Evolutionary conservation across 2,888 invertebrate species (phyloP).

Genomic region (Norana najaformis): DNA sequence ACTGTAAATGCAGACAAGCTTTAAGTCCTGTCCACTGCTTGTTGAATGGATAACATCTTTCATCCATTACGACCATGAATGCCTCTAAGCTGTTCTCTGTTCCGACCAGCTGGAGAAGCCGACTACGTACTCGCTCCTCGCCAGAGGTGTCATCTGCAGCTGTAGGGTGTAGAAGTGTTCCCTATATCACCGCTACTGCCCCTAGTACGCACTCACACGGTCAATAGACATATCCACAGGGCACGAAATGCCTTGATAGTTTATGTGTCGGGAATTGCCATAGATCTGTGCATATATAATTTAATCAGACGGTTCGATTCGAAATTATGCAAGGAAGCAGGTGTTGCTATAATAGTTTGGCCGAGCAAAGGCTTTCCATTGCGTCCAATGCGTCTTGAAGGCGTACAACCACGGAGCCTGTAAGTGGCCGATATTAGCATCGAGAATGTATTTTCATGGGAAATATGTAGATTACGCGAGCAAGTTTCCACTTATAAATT

Average conservation of each 20-base stretch:
- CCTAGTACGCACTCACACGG: not conserved
- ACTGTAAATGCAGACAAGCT: too few relatives aligned
- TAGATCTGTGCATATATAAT: not conserved
- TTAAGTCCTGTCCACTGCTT: not conserved
- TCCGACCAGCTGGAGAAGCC: too few relatives aligned
- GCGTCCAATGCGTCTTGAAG: not conserved
- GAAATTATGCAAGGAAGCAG: not conserved
- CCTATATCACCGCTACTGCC: not conserved
- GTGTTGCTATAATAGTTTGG: not conserved
- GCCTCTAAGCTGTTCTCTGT: too few relatives aligned
- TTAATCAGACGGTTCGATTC: not conserved
- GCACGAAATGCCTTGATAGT: not conserved
- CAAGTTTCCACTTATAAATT: not conserved
- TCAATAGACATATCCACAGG: not conserved
- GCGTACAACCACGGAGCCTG: not conserved
- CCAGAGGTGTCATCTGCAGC: not conserved
- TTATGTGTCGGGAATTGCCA: not conserved
- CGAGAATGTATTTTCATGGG: not conserved
- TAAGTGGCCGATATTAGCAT: slow-evolving; percentile 7
- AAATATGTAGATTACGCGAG: not conserved
- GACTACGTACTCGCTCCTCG: not conserved
- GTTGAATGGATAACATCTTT: not conserved
- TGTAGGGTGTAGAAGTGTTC: not conserved
- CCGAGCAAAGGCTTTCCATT: not conserved
- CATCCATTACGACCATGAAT: not conserved